Evolutionary conservation across 92 coral and sea anemone species (phyloP).

Genomic region (Desmophyllum pertusum): DNA sequence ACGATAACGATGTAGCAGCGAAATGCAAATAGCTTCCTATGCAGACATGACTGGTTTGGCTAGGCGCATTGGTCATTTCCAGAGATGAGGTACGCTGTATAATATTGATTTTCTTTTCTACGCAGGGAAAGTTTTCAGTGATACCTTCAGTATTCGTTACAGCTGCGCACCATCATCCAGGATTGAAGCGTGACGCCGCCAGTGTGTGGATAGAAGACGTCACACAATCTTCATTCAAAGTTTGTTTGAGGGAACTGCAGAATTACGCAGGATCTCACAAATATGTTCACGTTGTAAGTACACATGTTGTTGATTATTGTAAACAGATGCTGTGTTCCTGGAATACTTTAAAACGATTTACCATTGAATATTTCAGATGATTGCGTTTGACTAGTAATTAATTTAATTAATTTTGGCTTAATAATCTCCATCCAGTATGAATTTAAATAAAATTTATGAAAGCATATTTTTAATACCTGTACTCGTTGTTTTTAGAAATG

Average conservation of each 20-base stretch:
- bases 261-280: constrained; percentile 63
- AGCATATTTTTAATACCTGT: not conserved
- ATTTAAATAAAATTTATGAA: not conserved
- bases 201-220: constrained; percentile 63
- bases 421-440: no score
- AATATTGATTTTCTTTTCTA: not conserved
- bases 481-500: constrained; percentile 26
- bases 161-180: constrained; percentile 51
- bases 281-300: constrained; percentile 51
- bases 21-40: no score
- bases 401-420: no score
- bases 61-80: no score
- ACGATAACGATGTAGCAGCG: no score
- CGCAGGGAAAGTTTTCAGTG: not conserved
- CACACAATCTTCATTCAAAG: constrained; percentile 50
- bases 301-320: no score
- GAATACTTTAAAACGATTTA: no score
- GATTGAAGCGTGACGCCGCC: constrained; percentile 59
- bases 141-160: constrained; percentile 54
- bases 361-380: no score
- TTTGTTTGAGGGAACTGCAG: constrained; percentile 68
- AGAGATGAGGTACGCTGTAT: no score
- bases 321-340: no score
- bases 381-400: no score
- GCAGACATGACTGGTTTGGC: no score